Base-by-base conservation (phyloP, 2,888 invertebrate genomes). In the Latrodectus elegans region DNA sequence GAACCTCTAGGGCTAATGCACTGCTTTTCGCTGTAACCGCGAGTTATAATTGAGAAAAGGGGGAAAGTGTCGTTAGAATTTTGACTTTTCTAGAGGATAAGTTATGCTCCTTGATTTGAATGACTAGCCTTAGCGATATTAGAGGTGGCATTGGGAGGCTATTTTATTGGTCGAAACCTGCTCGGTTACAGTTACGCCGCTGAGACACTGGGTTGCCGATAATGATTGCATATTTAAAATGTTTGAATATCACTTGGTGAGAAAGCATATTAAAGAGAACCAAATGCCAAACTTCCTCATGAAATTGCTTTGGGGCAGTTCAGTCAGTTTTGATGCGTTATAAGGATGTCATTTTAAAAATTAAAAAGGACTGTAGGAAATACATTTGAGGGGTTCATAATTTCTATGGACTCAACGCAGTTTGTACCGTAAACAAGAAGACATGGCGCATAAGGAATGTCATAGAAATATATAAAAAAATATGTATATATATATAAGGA, bases 61-160 rank as follows among this genome's bases (percentile, higher is more conserved):
- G 76, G n/a, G 60, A n/a, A n/a, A 73, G 74, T 73, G 75, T 86
- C 85, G 85, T 87, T 81, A 77, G 65, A 49, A 73, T 87, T 81
- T 72, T 64, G 75, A 81, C 81, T 81, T 87, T 73, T 68, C 67
- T 17, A 17, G n/a, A n/a, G 12, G 15, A 17, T 26, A 68, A 68
- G n/a, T 17, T 60, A 60, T 49, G 51, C n/a, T 38, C 71, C 51
- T 38, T 70, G 49, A 72, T 70, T 67, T 75, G 76, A 83, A 83
- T 76, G 68, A 74, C 83, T 60, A 72, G 84, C 52, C 65, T 74
- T 82, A 60, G 75, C 65, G 82, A 75, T 75, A 82, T 82, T 72
- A 78, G 70, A 17, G 72, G 72, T 71, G 77, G 76, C 72, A 72
- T 78, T 73, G 70, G 78, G 49, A 68, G 64, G 72, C 77, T 84